These are phyloP conservation scores for Drosophila mulleri DNA, from an alignment of 2,888 invertebrate species.

Conservation along the genomic window DNA sequence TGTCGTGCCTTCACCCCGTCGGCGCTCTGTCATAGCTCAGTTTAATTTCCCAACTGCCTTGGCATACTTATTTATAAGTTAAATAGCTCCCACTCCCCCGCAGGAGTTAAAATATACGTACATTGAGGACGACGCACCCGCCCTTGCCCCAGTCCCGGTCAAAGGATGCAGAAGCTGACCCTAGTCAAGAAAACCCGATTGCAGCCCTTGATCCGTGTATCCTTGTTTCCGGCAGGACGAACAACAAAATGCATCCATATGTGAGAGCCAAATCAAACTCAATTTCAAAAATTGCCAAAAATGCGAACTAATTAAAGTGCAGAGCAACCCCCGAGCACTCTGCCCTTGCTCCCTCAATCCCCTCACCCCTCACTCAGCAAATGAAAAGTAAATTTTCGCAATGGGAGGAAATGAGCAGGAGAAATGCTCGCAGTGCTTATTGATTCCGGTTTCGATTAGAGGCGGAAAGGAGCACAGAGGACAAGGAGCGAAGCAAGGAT, in stretches of 20 bases:
- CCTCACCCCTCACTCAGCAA: slow-evolving; percentile 16
- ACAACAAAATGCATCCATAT: slow-evolving; percentile 37
- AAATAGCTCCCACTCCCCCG: slow-evolving; percentile 19
- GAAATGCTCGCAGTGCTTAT: slow-evolving; percentile 42
- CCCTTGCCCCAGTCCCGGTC: neutral
- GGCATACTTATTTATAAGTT: slow-evolving; percentile 36
- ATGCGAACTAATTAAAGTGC: slow-evolving; percentile 59
- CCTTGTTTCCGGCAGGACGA: neutral
- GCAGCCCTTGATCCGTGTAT: slow-evolving; percentile 25
- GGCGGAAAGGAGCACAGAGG: neutral
- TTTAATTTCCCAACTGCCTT: slow-evolving; percentile 25
- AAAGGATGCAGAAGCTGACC: slow-evolving; percentile 27
- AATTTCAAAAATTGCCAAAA: slow-evolving; percentile 33
- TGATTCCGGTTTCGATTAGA: slow-evolving; percentile 41
- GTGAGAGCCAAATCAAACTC: slow-evolving; percentile 18
- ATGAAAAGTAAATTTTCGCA: slow-evolving; percentile 57
- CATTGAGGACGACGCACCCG: slow-evolving; percentile 1
- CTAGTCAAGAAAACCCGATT: slow-evolving; percentile 24
- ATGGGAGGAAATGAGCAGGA: slow-evolving; percentile 29
- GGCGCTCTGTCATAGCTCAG: neutral
- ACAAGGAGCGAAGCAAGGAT: neutral
- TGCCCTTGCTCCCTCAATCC: neutral
- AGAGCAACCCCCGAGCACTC: neutral
- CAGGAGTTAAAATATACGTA: slow-evolving; percentile 21
- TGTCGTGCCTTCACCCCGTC: neutral